Evolutionary conservation across 2,113 vertebrate genomes (phyloP), one percentile per base, ranked within the genome.

Genomic region (Carlito syrichta): DNA sequence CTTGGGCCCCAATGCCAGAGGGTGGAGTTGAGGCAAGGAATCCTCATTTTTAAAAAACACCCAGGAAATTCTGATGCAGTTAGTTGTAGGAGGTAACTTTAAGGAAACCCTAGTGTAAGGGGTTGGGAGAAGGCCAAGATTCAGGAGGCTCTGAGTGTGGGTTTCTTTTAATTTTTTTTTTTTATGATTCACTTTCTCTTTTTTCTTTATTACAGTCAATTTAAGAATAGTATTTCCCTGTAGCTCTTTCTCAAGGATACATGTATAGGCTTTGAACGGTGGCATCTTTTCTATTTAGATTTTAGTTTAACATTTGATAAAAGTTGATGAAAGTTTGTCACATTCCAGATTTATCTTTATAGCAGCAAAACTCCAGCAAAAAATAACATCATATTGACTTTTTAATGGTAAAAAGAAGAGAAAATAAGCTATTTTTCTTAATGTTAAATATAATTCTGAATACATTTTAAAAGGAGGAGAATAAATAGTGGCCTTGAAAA

Each of bases 371-470:
- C 50, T 92, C 35, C 23, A 63, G 27, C n/a, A 79, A 81, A 79
- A 40, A 73, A 25, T 27, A 81, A 68, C 11, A 68, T 17, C 52
- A 32, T 50, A 23, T 8, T 48, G 13, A 50, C 66, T 91, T 94
- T 90, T 73, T 89, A 73, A 23, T 82, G 69, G 10, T 92, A 88
- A 89, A 58, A 95, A 68, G 60, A 81, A 85, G 22, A 45, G 94
- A 66, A 91, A 92, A n/a, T 27, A 20, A 60, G 3, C 43, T 79
- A 27, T 92, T 94, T 94, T 93, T 95, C 27, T 95, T 84, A 60
- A 58, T 81, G 16, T 95, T 40, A 92, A 71, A 35, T 85, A 4
- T 62, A 86, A 35, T 90, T 89, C 68, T 91, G 54, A 48, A 50
- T 83, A 62, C 16, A 89, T 66, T 96, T 93, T 90, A 66, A 83